These are phyloP conservation scores for Caenorhabditis zanzibari DNA, from an alignment of 2,888 invertebrate species.

Conservation along the genomic window DNA sequence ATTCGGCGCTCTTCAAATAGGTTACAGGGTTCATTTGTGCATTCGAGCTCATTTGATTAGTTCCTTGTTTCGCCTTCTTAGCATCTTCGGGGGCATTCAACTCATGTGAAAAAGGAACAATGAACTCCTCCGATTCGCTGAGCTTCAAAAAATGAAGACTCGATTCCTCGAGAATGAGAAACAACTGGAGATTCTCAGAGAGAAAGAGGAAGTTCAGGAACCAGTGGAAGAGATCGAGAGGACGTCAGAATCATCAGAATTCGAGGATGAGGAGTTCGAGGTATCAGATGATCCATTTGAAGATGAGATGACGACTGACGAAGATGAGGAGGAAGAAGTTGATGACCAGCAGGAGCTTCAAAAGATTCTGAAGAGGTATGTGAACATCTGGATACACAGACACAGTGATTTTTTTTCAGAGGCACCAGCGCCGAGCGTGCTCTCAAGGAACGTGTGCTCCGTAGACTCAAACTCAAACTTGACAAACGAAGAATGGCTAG, in stretches of 20 bases:
- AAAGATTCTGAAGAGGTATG: background rate
- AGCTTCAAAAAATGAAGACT: background rate
- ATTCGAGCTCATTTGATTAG: no score
- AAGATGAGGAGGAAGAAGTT: background rate
- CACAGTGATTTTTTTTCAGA: background rate
- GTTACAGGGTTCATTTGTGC: no score
- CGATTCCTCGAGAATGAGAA: background rate
- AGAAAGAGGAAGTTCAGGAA: background rate
- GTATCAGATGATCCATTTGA: slow-evolving; percentile 3
- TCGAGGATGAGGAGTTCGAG: background rate
- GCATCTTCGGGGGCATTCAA: no score
- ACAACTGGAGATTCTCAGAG: background rate
- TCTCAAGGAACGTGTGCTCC: slow-evolving; percentile 22
- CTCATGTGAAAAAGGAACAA: no score
- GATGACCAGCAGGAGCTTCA: background rate
- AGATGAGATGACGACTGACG: background rate
- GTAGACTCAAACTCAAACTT: slow-evolving; percentile 7
- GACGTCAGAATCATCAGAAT: background rate
- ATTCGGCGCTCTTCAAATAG: no score
- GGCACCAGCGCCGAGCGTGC: background rate
- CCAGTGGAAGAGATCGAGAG: no score
- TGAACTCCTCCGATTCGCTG: slow-evolving; percentile 1
- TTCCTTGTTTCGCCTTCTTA: no score
- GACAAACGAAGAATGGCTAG: slow-evolving; percentile 10
- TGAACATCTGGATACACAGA: background rate